Percentiles rank a stretch among this genome's conserved stretches.
Conservation (phyloP, 2,113 vertebrate species). For the Ctenomys sociabilis region DNA sequence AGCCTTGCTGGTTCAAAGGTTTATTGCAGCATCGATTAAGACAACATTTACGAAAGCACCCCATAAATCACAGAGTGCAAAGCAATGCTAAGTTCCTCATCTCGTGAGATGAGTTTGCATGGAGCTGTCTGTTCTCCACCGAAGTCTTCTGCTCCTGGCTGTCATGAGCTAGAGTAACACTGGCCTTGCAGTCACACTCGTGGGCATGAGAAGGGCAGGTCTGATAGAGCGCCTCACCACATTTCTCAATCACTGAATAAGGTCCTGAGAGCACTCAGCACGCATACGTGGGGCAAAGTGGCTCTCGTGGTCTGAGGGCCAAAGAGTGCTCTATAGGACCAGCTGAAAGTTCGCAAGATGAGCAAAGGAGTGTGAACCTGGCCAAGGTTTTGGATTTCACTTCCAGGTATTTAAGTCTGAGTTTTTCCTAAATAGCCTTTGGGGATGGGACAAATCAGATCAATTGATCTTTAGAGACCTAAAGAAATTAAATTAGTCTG, state of each 20-base stretch:
- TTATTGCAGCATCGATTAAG: background rate
- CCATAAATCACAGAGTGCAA: background rate
- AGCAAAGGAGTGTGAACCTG: slow-evolving; percentile 86
- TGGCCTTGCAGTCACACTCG: background rate
- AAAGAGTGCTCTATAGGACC: slow-evolving; percentile 63
- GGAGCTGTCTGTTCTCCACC: background rate
- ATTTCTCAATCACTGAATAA: slow-evolving; percentile 36
- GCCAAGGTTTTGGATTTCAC: slow-evolving; percentile 88
- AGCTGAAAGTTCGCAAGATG: slow-evolving; percentile 80
- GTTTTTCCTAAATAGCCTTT: slow-evolving; percentile 90
- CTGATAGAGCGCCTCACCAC: slow-evolving; percentile 55
- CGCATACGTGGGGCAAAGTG: background rate
- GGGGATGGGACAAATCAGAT: slow-evolving; percentile 96
- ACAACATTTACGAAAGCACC: background rate
- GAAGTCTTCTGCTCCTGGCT: background rate
- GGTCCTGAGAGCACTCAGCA: background rate
- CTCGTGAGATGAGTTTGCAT: background rate
- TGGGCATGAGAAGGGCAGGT: background rate
- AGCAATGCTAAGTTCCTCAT: background rate
- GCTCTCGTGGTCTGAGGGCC: slow-evolving; percentile 61
- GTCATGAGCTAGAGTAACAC: slow-evolving; percentile 52
- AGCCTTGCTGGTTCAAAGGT: background rate
- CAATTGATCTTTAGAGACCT: slow-evolving; percentile 99
- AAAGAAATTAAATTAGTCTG: slow-evolving; percentile 99
- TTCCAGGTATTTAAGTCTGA: slow-evolving; percentile 89